phyloP scores from a whole-genome alignment of 2,888 invertebrate species.

The Apamea monoglypha region DNA sequence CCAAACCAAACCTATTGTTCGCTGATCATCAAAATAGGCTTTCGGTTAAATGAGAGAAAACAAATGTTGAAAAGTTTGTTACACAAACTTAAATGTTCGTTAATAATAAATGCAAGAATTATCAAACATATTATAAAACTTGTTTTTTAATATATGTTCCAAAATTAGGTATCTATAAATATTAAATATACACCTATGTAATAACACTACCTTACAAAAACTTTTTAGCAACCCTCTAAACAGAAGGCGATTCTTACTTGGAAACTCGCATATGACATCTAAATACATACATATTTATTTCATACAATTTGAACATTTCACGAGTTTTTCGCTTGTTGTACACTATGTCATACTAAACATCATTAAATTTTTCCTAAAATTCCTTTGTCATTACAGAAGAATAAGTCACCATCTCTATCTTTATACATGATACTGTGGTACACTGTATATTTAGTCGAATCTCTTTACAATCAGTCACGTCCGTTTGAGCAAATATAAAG shows the following conservation, averaged over 20 bases:
- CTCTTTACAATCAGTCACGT: conserved; percentile 28
- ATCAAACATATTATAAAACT: neutral
- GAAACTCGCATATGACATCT: neutral
- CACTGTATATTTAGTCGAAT: conserved; percentile 7
- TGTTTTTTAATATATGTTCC: neutral
- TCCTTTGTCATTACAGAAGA: neutral
- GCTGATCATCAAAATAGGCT: neutral
- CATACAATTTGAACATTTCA: neutral
- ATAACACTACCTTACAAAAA: neutral
- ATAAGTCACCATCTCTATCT: neutral
- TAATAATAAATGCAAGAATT: neutral
- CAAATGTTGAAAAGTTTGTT: neutral
- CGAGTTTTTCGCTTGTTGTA: neutral
- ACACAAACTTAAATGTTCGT: neutral
- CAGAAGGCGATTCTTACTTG: neutral
- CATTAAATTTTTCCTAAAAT: neutral
- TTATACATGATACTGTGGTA: conserved; percentile 5
- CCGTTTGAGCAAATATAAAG: conserved; percentile 28
- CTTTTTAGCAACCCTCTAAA: neutral
- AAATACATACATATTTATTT: neutral
- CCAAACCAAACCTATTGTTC: neutral
- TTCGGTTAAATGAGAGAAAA: neutral
- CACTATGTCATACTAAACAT: neutral
- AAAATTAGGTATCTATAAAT: neutral
- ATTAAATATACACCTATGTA: neutral